These are phyloP conservation scores for Chelon labrosus DNA, from an alignment of 2,797 vertebrate species.

Conservation along the genomic window DNA sequence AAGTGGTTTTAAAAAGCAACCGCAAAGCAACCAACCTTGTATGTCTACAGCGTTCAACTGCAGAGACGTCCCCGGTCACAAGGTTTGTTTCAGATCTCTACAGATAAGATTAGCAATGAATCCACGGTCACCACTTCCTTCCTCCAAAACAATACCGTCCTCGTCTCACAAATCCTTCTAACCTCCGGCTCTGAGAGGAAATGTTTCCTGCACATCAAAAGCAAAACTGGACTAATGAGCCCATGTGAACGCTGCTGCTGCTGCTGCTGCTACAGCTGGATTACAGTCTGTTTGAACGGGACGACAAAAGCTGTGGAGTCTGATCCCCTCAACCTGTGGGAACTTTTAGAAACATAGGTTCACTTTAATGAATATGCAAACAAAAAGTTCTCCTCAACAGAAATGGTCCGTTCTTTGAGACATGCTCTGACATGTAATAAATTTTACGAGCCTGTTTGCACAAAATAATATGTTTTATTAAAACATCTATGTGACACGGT, in stretches of 20 bases:
- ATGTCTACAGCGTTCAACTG: too few relatives aligned
- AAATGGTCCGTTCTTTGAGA: neutral
- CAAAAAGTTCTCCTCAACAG: neutral
- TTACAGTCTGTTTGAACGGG: neutral
- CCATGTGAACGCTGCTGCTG: conserved; percentile 12
- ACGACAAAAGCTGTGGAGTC: too few relatives aligned
- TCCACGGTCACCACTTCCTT: conserved; percentile 32
- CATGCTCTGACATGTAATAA: neutral
- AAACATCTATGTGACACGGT: neutral
- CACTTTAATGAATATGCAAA: too few relatives aligned
- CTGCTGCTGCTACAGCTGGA: conserved; percentile 4
- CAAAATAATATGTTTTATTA: neutral
- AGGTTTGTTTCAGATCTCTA: neutral
- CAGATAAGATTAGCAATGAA: neutral
- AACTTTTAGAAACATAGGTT: neutral
- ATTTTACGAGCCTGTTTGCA: neutral
- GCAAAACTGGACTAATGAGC: neutral
- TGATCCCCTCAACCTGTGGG: neutral
- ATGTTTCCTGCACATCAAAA: conserved; percentile 1
- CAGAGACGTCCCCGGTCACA: too few relatives aligned
- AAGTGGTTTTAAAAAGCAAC: too few relatives aligned
- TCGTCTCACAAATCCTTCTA: conserved; percentile 9
- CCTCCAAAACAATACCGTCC: conserved; percentile 6
- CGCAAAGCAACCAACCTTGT: too few relatives aligned
- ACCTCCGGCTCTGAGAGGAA: conserved; percentile 8